phyloP scores from a whole-genome alignment of 2,797 vertebrate species.

The Rhyacichthys aspro region DNA sequence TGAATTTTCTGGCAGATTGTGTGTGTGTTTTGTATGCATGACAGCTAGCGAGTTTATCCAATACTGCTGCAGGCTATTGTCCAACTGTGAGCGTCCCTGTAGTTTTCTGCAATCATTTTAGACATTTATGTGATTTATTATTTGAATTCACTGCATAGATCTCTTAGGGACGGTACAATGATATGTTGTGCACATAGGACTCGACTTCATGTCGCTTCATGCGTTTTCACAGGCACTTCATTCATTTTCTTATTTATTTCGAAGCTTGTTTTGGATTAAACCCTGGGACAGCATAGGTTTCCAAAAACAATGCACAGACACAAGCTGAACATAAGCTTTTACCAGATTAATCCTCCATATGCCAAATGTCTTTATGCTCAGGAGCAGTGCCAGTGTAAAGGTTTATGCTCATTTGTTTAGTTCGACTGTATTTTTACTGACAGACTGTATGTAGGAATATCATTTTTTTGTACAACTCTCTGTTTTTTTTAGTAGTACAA shows the following conservation, averaged over 20 bases:
- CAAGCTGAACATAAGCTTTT: slow-evolving; percentile 2
- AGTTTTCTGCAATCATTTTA: background rate
- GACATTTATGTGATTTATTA: slow-evolving; percentile 18
- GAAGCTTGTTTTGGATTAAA: background rate
- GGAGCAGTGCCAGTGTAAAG: background rate
- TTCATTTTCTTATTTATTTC: background rate
- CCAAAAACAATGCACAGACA: slow-evolving; percentile 2
- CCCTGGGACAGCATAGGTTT: background rate
- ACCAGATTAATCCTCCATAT: background rate
- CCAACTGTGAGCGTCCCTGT: slow-evolving; percentile 18
- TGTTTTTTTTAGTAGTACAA: background rate
- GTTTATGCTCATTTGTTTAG: background rate
- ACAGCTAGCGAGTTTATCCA: slow-evolving; percentile 6
- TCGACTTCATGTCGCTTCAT: too few species aligned
- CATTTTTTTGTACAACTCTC: background rate
- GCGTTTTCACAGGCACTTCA: background rate
- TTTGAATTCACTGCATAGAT: slow-evolving; percentile 9
- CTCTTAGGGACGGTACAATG: slow-evolving; percentile 1
- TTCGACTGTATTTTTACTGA: background rate
- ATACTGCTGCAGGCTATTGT: slow-evolving; percentile 16
- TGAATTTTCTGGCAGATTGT: slow-evolving; percentile 6
- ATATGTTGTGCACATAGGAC: slow-evolving; percentile 1
- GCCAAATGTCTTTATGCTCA: background rate
- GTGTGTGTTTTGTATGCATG: slow-evolving; percentile 3
- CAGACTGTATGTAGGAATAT: too few species aligned